Conservation (phyloP, 2,113 vertebrate genomes). For the Mus pahari region DNA sequence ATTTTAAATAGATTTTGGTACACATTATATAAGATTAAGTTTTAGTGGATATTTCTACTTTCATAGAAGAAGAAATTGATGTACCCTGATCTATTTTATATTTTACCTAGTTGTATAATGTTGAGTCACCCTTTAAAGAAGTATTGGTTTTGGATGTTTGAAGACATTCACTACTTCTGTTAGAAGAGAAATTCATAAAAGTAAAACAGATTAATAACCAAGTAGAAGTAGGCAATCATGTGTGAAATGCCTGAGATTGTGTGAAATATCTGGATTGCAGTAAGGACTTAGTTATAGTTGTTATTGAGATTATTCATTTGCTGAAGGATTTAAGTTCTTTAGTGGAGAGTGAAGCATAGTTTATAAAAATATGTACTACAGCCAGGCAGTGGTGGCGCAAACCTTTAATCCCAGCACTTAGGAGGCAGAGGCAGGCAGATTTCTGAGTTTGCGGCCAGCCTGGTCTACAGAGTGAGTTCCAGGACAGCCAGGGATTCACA, state of each 20-base stretch:
- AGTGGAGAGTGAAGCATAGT: neutral
- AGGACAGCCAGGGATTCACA: too few relatives aligned
- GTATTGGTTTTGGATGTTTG: neutral
- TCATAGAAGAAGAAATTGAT: neutral
- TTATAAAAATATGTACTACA: conserved; percentile 12
- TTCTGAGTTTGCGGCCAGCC: too few relatives aligned
- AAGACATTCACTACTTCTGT: neutral
- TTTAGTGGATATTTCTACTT: conserved; percentile 3
- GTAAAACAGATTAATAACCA: neutral
- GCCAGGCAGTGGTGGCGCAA: too few relatives aligned
- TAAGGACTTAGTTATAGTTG: neutral
- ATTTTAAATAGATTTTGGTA: neutral
- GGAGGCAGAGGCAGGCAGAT: too few relatives aligned
- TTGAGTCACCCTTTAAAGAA: neutral
- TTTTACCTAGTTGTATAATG: neutral
- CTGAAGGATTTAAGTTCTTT: neutral
- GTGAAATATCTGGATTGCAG: neutral
- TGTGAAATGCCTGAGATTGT: neutral
- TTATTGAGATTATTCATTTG: conserved; percentile 25
- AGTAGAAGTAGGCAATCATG: neutral
- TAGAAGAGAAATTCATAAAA: neutral
- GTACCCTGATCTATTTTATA: neutral
- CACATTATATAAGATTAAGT: neutral
- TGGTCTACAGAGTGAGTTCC: too few relatives aligned
- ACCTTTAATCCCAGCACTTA: too few relatives aligned